Evolutionary conservation across 2,888 invertebrate species (phyloP).

Genomic region (Leuctra nigra): DNA sequence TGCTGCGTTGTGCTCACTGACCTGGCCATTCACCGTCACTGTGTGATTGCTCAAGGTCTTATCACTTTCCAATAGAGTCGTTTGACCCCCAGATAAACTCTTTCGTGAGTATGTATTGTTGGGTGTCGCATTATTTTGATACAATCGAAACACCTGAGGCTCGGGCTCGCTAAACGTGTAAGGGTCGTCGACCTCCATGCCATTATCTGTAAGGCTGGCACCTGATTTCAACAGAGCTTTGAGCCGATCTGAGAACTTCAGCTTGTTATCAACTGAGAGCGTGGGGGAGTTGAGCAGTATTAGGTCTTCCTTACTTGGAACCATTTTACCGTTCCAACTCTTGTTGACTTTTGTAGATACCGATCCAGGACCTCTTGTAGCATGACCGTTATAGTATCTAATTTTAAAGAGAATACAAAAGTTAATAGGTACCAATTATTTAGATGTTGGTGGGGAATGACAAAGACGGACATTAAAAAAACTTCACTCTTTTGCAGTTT

Average conservation of each 20-base stretch:
- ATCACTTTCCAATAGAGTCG: neutral
- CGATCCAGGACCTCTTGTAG: constrained; percentile 24
- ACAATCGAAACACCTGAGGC: constrained; percentile 24
- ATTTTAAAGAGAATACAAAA: neutral
- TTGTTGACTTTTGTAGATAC: constrained; percentile 26
- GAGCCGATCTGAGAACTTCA: constrained; percentile 43
- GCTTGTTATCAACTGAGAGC: constrained; percentile 33
- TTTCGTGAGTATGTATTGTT: constrained; percentile 22
- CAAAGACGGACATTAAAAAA: too few species aligned
- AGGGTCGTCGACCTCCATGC: constrained; percentile 40
- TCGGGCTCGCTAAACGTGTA: constrained; percentile 45
- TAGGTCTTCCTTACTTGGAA: constrained; percentile 24
- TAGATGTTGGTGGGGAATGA: too few species aligned
- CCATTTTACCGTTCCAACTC: constrained; percentile 25
- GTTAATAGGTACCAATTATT: too few species aligned
- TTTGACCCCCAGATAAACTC: constrained; percentile 16
- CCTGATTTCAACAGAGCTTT: constrained; percentile 41
- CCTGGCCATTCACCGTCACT: neutral
- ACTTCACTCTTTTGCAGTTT: too few species aligned
- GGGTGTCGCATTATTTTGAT: constrained; percentile 22
- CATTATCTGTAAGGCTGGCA: neutral
- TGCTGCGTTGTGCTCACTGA: constrained; percentile 15
- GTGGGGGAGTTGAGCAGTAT: constrained; percentile 17
- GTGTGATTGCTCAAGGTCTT: neutral
- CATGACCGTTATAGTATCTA: constrained; percentile 27